Evolutionary conservation across 2,797 vertebrate species (phyloP), one percentile per base, ranked within the genome.

Genomic region (Vireo griseus): DNA sequence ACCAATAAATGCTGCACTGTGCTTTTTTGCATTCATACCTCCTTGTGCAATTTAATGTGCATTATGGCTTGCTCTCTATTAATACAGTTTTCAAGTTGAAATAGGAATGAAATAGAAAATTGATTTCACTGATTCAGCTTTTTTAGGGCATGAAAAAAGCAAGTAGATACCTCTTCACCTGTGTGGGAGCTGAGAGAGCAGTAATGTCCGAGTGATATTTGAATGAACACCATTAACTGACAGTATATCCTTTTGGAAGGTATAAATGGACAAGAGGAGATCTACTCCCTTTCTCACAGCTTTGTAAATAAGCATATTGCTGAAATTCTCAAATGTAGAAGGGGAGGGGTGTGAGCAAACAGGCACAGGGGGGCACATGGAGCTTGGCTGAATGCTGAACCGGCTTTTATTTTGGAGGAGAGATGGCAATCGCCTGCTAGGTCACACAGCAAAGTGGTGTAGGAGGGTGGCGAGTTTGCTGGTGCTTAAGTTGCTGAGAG

Each of bases 361-460:
- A 54, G 73, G 82, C 82, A 65, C 4, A 40, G 88, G 81, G 91
- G 84, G 68, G 71, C 72, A 61, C 58, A 65, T 13, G 44, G 73
- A 5, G 17, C 86, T 93, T 50, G 47, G 89, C 86, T 65, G 92
- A 58, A 8, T 22, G 81, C 91, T 65, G 87, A 86, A 92, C 83
- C 78, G 97, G 96, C 98, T 98, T 97, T 98, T 98, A 98, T 98
- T 98, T 98, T 98, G 98, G 97, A 98, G 96, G 96, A 96, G 96
- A 40, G 94, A 86, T 95, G 95, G 97, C 97, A 95, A 80, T 97
- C 96, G 66, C 95, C 91, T 95, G 91, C 83, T 84, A 52, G 97
- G 98, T 98, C 98, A 97, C 97, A 96, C 94, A 94, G 90, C 61
- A 47, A n/a, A 94, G 98, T 90, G 59, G 2, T 79, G 96, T 69